Percentiles rank a stretch among this genome's conserved stretches.
These are phyloP conservation scores for Mastomys coucha DNA, from an alignment of 2,113 vertebrate genomes.

Conservation along the genomic window DNA sequence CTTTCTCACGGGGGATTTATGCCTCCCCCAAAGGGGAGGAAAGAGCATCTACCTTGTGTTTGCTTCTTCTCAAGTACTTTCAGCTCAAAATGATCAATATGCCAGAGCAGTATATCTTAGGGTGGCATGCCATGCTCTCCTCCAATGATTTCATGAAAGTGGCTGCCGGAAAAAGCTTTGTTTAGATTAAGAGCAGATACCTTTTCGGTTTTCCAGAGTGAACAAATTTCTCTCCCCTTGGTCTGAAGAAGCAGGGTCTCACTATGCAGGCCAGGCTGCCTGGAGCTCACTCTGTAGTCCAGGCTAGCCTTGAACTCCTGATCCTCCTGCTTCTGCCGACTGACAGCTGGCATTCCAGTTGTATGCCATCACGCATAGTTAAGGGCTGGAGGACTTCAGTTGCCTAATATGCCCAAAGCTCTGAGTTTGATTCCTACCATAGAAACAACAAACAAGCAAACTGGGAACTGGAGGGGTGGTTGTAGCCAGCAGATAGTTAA, in stretches of 20 bases:
- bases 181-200: neutral
- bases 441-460: neutral
- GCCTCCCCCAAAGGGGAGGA: neutral
- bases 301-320: neutral
- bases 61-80: no score
- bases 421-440: neutral
- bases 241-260: neutral
- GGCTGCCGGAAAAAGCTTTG: neutral
- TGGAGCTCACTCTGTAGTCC: neutral
- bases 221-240: neutral
- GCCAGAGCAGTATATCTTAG: no score
- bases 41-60: neutral
- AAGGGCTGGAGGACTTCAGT: neutral
- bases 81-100: neutral
- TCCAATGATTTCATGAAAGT: constrained; percentile 19
- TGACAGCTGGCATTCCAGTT: neutral
- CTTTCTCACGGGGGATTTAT: neutral
- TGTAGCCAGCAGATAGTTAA: constrained; percentile 46
- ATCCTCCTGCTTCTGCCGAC: neutral
- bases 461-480: no score
- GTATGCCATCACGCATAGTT: neutral
- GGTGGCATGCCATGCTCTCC: neutral
- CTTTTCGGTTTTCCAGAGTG: neutral
- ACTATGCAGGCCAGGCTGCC: neutral
- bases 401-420: neutral